A percentile compares a stretch with the other conserved stretches of the same genome.
phyloP scores from a whole-genome alignment of 2,113 vertebrate genomes.

The Chinchilla lanigera region DNA sequence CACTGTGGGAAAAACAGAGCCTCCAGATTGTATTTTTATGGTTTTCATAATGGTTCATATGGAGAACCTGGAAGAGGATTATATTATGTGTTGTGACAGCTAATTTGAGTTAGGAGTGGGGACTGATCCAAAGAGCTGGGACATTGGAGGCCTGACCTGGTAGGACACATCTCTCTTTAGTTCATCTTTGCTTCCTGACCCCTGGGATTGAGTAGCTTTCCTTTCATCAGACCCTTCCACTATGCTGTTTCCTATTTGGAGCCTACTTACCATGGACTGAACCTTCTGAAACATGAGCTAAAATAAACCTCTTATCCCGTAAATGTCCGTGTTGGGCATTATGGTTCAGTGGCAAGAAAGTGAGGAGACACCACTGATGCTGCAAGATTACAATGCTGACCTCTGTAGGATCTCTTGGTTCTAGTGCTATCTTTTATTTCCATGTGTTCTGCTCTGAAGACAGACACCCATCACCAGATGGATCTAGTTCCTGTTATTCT shows the following conservation, averaged over 20 bases:
- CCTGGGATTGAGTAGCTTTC: background rate
- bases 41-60: background rate
- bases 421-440: background rate
- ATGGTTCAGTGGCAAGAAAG: background rate
- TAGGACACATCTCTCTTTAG: background rate
- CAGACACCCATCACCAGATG: background rate
- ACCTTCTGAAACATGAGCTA: background rate
- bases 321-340: background rate
- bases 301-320: background rate
- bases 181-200: background rate
- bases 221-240: background rate
- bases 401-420: background rate
- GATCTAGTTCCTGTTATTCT: background rate
- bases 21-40: accelerated
- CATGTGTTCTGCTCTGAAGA: background rate
- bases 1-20: background rate
- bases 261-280: background rate
- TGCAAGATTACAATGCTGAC: background rate
- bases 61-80: background rate
- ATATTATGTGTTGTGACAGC: background rate
- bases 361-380: background rate
- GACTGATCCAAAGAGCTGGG: background rate
- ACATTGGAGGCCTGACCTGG: background rate
- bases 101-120: background rate
- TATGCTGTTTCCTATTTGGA: background rate